phyloP scores from a whole-genome alignment of 2,888 invertebrate genomes.

The Anoncus sp. region DNA sequence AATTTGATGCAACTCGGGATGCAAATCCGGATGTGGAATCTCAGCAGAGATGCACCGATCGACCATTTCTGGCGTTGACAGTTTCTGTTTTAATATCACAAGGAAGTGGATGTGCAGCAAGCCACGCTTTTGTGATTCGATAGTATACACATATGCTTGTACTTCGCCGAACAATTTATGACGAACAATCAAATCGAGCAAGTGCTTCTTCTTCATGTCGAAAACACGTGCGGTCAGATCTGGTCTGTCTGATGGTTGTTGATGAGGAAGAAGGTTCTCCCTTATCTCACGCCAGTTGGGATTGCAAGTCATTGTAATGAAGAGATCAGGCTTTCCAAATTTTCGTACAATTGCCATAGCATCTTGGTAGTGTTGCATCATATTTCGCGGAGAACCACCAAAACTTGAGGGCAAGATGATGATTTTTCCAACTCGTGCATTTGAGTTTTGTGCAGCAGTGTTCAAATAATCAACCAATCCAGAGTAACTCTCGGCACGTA shows the following conservation, averaged over 20 bases:
- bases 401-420: constrained; percentile 63
- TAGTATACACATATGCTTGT: constrained; percentile 52
- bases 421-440: constrained; percentile 46
- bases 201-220: constrained; percentile 60
- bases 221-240: no score
- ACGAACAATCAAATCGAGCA: no score
- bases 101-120: no score
- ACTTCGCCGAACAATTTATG: constrained; percentile 59
- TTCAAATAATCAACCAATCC: constrained; percentile 12
- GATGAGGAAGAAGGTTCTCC: constrained; percentile 48
- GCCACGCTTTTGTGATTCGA: no score
- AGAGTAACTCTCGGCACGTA: constrained; percentile 40
- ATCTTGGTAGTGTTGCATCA: constrained; percentile 63
- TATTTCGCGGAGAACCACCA: constrained; percentile 60
- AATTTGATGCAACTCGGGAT: no score
- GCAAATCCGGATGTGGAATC: no score
- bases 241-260: constrained; percentile 64
- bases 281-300: constrained; percentile 32
- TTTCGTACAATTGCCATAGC: constrained; percentile 60
- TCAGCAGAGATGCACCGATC: no score
- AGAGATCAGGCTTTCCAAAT: constrained; percentile 60
- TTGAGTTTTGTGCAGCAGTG: constrained; percentile 21
- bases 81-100: no score
- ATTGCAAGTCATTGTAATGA: no score
- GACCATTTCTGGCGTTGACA: no score